These are phyloP conservation scores for Apogon hyalosoma DNA, from an alignment of 2,797 vertebrate genomes.

Conservation along the genomic window DNA sequence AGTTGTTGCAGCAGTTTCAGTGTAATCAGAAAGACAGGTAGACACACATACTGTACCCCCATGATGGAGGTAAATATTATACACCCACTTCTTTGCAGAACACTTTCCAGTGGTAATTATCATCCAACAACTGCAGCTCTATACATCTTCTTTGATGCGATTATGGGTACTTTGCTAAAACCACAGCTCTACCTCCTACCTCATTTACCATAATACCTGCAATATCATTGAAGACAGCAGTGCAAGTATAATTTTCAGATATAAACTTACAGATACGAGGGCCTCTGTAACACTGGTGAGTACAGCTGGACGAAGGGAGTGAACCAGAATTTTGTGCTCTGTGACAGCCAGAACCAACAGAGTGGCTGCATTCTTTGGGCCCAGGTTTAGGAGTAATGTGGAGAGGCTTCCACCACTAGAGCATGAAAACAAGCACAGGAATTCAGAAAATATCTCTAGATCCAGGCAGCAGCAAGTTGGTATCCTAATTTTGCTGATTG, in stretches of 20 bases:
- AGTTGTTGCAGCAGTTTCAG: no score
- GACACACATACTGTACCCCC: neutral
- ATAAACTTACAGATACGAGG: constrained; percentile 93
- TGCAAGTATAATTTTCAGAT: constrained; percentile 3
- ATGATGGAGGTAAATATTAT: neutral
- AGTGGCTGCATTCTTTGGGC: constrained; percentile 95
- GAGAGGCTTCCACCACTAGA: constrained; percentile 94
- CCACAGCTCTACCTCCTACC: constrained; percentile 5
- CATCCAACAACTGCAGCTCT: neutral
- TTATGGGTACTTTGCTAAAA: constrained; percentile 20
- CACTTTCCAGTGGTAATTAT: neutral
- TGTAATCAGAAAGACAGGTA: no score
- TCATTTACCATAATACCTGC: constrained; percentile 1
- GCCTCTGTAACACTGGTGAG: constrained; percentile 98
- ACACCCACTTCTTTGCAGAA: neutral
- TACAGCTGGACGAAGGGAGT: constrained; percentile 95
- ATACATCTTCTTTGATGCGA: constrained; percentile 22
- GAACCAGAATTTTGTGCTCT: constrained; percentile 98
- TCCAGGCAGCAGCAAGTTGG: constrained; percentile 4
- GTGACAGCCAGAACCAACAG: constrained; percentile 97
- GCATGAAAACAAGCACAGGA: constrained; percentile 26
- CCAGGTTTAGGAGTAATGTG: constrained; percentile 95
- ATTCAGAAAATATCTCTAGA: neutral
- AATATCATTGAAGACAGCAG: constrained; percentile 22
- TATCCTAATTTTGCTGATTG: neutral